Evolutionary conservation across 2,888 invertebrate genomes (phyloP).

Genomic region (Clivina fossor): DNA sequence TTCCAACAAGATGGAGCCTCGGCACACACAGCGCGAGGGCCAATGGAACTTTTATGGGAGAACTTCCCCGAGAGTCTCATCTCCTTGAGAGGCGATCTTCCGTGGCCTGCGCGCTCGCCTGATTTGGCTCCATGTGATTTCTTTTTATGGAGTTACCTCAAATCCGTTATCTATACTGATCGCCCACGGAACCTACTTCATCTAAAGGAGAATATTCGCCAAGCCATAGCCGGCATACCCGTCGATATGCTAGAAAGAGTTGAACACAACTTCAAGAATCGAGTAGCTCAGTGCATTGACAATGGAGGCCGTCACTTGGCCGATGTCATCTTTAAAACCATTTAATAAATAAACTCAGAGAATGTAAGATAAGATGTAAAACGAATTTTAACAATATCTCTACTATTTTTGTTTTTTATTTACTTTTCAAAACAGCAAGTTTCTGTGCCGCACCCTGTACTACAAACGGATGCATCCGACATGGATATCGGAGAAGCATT

Average conservation of each 20-base stretch:
- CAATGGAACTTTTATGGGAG: constrained; percentile 38
- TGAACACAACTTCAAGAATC: constrained; percentile 35
- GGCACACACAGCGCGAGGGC: constrained; percentile 35
- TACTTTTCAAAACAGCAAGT: constrained; percentile 8
- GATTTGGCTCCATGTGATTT: constrained; percentile 37
- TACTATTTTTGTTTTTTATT: constrained; percentile 5
- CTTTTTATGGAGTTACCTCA: constrained; percentile 37
- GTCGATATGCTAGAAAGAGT: constrained; percentile 31
- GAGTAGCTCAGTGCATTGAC: constrained; percentile 28
- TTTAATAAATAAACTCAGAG: background rate
- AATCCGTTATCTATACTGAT: constrained; percentile 37
- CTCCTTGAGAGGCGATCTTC: constrained; percentile 39
- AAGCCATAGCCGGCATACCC: constrained; percentile 7
- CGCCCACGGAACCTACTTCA: constrained; percentile 40
- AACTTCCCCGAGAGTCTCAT: constrained; percentile 37
- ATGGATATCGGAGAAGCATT: no score
- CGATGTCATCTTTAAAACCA: constrained; percentile 3
- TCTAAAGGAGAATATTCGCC: constrained; percentile 34
- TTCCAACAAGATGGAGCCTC: constrained; percentile 39
- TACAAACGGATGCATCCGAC: no score
- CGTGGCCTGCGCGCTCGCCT: constrained; percentile 38
- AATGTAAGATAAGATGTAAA: background rate
- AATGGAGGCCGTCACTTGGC: constrained; percentile 22
- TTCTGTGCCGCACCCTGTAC: constrained; percentile 3
- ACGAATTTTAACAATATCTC: constrained; percentile 1